phyloP scores from a whole-genome alignment of 2,888 invertebrate genomes.

The Liodrosophila aerea region DNA sequence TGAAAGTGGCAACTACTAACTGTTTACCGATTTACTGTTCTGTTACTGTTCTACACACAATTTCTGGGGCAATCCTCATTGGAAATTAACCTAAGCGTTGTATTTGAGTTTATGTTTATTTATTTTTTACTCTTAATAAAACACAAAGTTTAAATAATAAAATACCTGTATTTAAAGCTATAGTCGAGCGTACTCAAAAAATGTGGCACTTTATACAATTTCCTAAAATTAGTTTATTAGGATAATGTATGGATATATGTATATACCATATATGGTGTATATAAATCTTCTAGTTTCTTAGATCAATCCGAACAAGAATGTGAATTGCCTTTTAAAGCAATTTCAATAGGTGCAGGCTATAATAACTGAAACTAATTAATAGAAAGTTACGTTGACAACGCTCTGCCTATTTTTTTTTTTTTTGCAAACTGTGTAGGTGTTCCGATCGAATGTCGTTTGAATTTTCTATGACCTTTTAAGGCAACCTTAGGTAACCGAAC shows the following conservation, averaged over 20 bases:
- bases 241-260: too few species aligned
- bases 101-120: conserved; percentile 45
- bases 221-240: too few species aligned
- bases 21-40: conserved; percentile 22
- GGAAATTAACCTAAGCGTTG: conserved; percentile 60
- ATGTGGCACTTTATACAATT: too few species aligned
- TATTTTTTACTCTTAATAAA: conserved; percentile 65
- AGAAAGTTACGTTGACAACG: neutral
- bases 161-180: neutral
- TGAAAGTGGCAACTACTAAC: conserved; percentile 32
- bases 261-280: too few species aligned
- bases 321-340: too few species aligned
- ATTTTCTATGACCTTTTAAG: conserved; percentile 1
- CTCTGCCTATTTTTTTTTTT: neutral
- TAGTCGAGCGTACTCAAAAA: too few species aligned
- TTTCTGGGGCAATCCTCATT: conserved; percentile 43
- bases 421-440: conserved; percentile 39
- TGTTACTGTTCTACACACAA: conserved; percentile 40
- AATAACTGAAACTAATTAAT: conserved; percentile 14
- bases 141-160: conserved; percentile 21
- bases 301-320: too few species aligned
- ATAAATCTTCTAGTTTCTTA: too few species aligned
- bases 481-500: neutral
- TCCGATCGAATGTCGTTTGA: conserved; percentile 10
- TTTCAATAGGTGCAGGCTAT: neutral